phyloP scores from a whole-genome alignment of 2,113 vertebrate genomes.

The Atherinomorus stipes region DNA sequence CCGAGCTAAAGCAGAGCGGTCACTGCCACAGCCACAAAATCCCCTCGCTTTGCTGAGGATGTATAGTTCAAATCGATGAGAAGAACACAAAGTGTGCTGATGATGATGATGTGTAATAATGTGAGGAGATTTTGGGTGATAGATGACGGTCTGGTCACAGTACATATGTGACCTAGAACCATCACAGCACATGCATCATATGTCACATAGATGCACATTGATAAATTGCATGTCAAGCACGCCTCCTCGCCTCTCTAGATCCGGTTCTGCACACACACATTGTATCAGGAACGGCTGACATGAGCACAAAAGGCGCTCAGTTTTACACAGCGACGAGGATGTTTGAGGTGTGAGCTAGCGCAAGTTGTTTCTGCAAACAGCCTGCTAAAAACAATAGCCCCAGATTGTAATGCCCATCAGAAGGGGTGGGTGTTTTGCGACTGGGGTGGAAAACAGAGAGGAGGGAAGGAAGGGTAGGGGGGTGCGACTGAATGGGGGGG shows the following conservation, averaged over 20 bases:
- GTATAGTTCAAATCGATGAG: conserved; percentile 12
- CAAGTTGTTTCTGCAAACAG: conserved; percentile 42
- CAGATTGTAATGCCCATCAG: conserved; percentile 51
- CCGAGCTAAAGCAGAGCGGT: conserved; percentile 43
- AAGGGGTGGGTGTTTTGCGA: conserved; percentile 59
- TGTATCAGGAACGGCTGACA: conserved; percentile 3
- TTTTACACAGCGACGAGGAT: conserved; percentile 15
- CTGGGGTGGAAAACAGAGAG: conserved; percentile 54
- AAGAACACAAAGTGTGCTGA: conserved; percentile 3
- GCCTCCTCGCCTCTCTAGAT: not conserved
- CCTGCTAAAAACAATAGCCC: conserved; percentile 76
- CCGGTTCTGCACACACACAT: not conserved
- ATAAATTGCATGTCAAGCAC: conserved; percentile 23
- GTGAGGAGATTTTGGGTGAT: conserved; percentile 34
- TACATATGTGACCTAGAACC: conserved; percentile 61
- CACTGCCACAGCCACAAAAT: conserved; percentile 49
- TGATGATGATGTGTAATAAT: conserved; percentile 27
- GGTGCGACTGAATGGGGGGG: conserved; percentile 70
- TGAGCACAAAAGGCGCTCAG: not conserved
- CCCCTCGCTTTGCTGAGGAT: conserved; percentile 1
- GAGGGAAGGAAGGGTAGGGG: conserved; percentile 21
- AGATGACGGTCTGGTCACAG: conserved; percentile 26
- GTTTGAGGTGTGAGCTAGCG: conserved; percentile 30
- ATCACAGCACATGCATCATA: conserved; percentile 45
- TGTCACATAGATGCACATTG: conserved; percentile 31